Evolutionary conservation across 1,140 invertebrate genomes (phyloP), one percentile per base, ranked within the genome.

Genomic region (Drosophila rhopaloa): DNA sequence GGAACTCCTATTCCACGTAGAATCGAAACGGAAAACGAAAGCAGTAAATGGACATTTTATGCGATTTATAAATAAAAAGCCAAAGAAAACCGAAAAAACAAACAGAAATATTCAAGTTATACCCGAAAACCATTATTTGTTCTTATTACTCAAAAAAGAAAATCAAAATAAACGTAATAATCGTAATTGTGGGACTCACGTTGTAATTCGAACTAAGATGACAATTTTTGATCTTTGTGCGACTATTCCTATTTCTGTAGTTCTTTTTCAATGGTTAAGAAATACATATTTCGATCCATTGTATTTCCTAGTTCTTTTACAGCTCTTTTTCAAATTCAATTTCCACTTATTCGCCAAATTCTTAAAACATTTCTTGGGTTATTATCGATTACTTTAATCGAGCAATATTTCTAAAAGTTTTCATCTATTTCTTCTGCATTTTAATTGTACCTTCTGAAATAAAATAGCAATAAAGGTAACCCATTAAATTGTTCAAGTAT

Each of bases 1-100:
- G 43, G 44, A 71, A 70, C 67, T 68, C 65, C 67, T 70, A 71
- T 41, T 71, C 67, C 65, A 57, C 13, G 67, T 71, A 71, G 65
- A 48, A 55, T 27, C 27, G 38, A 54, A 68, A 53, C 19, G 19
- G 14, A 50, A 65, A 63, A 35, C 43, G 19, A 38, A 68, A 43
- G 19, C 24, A 60, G 40, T 41, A 40, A 41, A 5, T 27, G 2
- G 29, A 16, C 40, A 44, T 63, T 55, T 55, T 44, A 63, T 55
- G 50, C 61, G 37, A 56, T 32, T 32, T 32, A 40, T 32, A 14
- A 54, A 70, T 50, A 48, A 41, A 35, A 47, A 11, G 3, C 35
- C 10, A 19, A 53, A 13, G n/a, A 41, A 59, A 32, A 50, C 14
- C 4, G 19, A 58, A 50, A 46, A 46, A 50, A 13, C 1, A 10